Base-by-base conservation (phyloP, 2,888 invertebrate genomes). In the Drosophila aldrichi region DNA sequence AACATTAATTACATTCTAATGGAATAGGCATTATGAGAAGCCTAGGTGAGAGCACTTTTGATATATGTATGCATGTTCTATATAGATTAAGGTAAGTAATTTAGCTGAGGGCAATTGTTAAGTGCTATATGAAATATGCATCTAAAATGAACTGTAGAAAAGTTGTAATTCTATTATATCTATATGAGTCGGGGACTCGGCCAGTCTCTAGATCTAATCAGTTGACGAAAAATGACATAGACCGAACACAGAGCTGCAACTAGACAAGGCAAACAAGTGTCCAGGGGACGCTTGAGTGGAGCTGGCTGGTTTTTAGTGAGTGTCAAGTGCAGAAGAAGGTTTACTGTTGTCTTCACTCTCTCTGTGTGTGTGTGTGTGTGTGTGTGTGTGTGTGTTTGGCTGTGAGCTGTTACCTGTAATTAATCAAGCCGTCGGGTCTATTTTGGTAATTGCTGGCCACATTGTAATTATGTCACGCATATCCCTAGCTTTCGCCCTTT, bases 381-480 rank as follows among this genome's bases (percentile, higher is more conserved):
- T 16, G 25, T 48, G 25, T 29, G n/a, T 29, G 51, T 36, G 22
- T 20, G 52, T 34, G 52, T 55, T 40, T 49, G 36, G 25, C 78
- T 51, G 60, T 57, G 58, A 29, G 54, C 66, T 75, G 79, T 75
- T 77, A 70, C 70, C 75, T 77, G 75, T 79, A 79, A 77, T 77
- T 77, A 77, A 77, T 77, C 77, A 77, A 76, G 70, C 62, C 56
- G 77, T 79, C 79, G 52, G 70, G 65, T 41, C 59, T 79, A 79
- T 79, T 75, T 79, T 60, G 62, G 77, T 79, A 79, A 77, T 79
- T 77, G 77, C 77, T 51, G 65, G 65, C 36, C 70, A 63, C 65
- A 51, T 66, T 77, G 75, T 77, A 79, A 79, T 77, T 79, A 77
- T 74, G 70, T 79, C 77, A 55, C 70, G 75, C 77, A 63, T 76